Evolutionary conservation across 2,797 vertebrate genomes (phyloP).

Genomic region (Phoeniculus purpureus): DNA sequence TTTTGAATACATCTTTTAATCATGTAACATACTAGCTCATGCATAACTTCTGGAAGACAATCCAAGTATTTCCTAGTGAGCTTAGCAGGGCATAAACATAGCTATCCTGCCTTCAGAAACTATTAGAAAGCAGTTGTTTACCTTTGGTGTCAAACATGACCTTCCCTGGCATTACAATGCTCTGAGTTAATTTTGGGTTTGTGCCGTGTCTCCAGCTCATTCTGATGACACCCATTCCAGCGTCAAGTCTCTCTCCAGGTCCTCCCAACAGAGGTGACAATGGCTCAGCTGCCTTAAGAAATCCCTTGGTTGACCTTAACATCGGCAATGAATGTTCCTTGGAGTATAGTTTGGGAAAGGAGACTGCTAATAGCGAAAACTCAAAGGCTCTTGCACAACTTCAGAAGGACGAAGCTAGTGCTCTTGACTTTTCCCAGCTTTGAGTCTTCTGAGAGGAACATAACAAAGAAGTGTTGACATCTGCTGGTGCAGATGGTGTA

Average conservation of each 20-base stretch:
- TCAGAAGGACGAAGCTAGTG: slow-evolving; percentile 26
- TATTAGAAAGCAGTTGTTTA: background rate
- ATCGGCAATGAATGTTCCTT: background rate
- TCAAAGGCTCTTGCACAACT: slow-evolving; percentile 39
- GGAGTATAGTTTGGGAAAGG: slow-evolving; percentile 41
- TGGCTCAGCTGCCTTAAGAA: background rate
- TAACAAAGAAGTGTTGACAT: slow-evolving; percentile 45
- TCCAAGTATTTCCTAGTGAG: background rate
- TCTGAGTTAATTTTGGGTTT: background rate
- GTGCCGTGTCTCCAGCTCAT: background rate
- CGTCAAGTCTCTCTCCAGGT: fast-evolving
- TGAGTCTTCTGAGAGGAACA: slow-evolving; percentile 33
- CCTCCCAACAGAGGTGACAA: background rate
- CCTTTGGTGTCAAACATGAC: background rate
- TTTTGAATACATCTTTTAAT: background rate
- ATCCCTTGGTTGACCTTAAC: background rate
- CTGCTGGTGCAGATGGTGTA: fast-evolving
- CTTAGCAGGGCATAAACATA: background rate
- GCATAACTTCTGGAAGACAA: background rate
- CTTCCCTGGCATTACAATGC: background rate
- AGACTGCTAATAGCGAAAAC: background rate
- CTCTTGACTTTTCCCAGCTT: slow-evolving; percentile 54
- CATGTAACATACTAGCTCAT: background rate
- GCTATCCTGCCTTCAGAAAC: background rate
- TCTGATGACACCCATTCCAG: background rate